phyloP scores from a whole-genome alignment of 1,140 invertebrate genomes.

The Tetramorium alpestre region DNA sequence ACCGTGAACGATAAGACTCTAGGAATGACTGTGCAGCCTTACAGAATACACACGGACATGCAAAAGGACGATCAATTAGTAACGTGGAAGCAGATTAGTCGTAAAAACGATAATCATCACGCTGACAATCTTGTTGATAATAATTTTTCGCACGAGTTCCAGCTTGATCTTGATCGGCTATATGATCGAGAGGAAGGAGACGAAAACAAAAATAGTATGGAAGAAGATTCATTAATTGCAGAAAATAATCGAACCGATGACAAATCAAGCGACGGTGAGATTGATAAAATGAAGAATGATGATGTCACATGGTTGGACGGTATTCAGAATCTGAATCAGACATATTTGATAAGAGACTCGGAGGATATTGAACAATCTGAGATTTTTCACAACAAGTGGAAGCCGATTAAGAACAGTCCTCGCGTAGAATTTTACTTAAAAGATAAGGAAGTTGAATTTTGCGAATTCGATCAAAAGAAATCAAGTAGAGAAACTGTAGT shows the following conservation, averaged over 20 bases:
- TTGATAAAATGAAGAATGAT: constrained; percentile 14
- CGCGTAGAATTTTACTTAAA: constrained; percentile 60
- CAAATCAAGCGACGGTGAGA: background rate
- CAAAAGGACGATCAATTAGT: constrained; percentile 55
- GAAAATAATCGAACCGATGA: background rate
- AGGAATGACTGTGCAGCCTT: constrained; percentile 78
- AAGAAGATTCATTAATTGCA: background rate
- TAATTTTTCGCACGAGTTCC: background rate
- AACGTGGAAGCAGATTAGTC: constrained; percentile 80
- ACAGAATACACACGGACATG: constrained; percentile 36
- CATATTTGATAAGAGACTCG: constrained; percentile 75
- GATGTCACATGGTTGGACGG: constrained; percentile 38
- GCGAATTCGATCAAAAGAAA: background rate
- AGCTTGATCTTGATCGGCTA: background rate
- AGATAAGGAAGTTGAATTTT: background rate
- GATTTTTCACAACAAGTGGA: constrained; percentile 25
- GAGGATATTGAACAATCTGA: background rate
- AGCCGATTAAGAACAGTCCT: constrained; percentile 65
- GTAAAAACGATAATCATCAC: constrained; percentile 30
- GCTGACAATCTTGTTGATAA: background rate
- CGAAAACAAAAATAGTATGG: background rate
- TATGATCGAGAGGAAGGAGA: background rate
- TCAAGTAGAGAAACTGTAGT: background rate
- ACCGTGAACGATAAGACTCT: constrained; percentile 75
- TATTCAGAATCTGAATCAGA: constrained; percentile 72